A percentile compares a stretch with the other conserved stretches of the same genome.
Evolutionary conservation across 2,797 vertebrate species (phyloP).

Genomic region (Urocyon cinereoargenteus): DNA sequence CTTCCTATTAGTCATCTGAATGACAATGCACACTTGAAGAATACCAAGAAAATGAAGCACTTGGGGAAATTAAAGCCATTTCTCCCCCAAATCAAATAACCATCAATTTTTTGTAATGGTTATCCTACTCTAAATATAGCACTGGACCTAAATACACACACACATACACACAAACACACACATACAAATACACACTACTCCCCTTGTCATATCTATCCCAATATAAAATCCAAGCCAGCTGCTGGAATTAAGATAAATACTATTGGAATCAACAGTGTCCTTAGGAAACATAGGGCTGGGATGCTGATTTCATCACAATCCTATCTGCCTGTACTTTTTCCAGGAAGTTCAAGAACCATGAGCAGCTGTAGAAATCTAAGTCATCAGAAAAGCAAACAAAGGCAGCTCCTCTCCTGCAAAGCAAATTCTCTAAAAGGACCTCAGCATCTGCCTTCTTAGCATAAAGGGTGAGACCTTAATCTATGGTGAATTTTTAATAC

Average conservation of each 20-base stretch:
- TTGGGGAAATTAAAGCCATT: slow-evolving; percentile 38
- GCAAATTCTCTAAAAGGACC: not conserved
- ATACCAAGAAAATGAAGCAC: slow-evolving; percentile 61
- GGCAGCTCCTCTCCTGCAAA: slow-evolving; percentile 44
- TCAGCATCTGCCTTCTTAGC: slow-evolving; percentile 62
- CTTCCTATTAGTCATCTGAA: slow-evolving; percentile 45
- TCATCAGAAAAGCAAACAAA: slow-evolving; percentile 70
- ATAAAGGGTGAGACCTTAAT: not conserved
- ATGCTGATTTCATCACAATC: slow-evolving; percentile 70
- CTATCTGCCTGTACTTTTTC: slow-evolving; percentile 60
- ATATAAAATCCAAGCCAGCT: slow-evolving; percentile 60
- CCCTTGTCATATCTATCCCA: not conserved
- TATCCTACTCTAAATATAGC: slow-evolving; percentile 40
- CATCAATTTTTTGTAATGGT: not conserved
- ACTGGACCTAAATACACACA: not conserved
- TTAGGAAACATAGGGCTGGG: slow-evolving; percentile 37
- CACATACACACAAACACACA: not conserved
- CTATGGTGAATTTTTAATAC: not conserved
- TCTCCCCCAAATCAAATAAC: slow-evolving; percentile 46
- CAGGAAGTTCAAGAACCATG: slow-evolving; percentile 68
- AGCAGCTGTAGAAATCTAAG: slow-evolving; percentile 70
- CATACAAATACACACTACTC: not conserved
- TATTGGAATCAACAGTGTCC: slow-evolving; percentile 33
- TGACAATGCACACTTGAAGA: slow-evolving; percentile 40
- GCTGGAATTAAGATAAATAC: slow-evolving; percentile 32